Conservation (phyloP, 30 jellyfish, hydroid and myxozoan genomes). For the Aurelia coerulea region DNA sequence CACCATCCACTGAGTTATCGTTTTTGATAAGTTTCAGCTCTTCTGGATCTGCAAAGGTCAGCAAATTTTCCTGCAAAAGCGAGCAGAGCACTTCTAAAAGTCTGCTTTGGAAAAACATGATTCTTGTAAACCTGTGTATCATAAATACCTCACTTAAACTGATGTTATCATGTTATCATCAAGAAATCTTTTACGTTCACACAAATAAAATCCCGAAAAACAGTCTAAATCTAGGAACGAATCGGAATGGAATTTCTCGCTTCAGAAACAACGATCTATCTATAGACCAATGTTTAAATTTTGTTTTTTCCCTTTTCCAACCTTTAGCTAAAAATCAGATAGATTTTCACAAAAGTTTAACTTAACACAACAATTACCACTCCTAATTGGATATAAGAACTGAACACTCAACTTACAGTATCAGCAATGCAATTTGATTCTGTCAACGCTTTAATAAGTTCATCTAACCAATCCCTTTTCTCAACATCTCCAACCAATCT, state of each 20-base stretch:
- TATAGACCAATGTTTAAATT: too few relatives aligned
- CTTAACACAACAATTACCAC: not conserved
- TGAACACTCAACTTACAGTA: conserved; percentile 53
- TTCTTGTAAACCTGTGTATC: too few relatives aligned
- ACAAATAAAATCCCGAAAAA: too few relatives aligned
- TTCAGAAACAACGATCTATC: too few relatives aligned
- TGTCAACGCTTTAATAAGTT: conserved; percentile 49
- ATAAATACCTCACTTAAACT: too few relatives aligned
- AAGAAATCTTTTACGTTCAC: too few relatives aligned
- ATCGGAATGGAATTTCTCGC: too few relatives aligned
- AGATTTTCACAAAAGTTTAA: too few relatives aligned
- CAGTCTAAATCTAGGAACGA: too few relatives aligned
- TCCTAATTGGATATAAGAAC: not conserved
- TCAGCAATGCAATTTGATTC: conserved; percentile 82
- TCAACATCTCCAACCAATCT: conserved; percentile 75
- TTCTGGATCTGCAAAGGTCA: conserved; percentile 86
- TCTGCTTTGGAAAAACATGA: not conserved
- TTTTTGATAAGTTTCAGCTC: conserved; percentile 72
- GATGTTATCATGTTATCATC: too few relatives aligned
- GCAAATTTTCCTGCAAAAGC: conserved; percentile 74
- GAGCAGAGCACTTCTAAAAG: not conserved
- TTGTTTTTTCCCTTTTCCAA: too few relatives aligned
- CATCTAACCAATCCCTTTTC: conserved; percentile 70
- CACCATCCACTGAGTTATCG: conserved; percentile 63
- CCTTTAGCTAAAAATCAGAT: too few relatives aligned